Evolutionary conservation across 2,797 vertebrate genomes (phyloP).

Genomic region (Nothura maculosa): DNA sequence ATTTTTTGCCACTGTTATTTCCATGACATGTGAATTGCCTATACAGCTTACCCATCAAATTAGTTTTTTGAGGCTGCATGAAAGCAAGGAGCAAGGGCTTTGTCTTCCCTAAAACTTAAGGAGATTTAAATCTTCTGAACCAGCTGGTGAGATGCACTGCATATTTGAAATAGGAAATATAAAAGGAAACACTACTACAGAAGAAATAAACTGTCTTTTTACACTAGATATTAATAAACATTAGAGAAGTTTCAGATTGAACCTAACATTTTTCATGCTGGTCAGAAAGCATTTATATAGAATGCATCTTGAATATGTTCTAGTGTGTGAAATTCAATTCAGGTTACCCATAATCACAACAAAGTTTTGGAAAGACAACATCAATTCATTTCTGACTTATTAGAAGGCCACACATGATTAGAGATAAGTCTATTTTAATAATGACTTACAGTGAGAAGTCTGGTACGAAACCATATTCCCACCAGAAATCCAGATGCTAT

Average conservation of each 20-base stretch:
- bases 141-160: background rate
- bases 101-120: background rate
- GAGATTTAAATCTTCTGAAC: background rate
- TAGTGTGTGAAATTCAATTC: conserved; percentile 31
- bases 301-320: background rate
- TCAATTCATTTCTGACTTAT: conserved; percentile 21
- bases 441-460: conserved; percentile 22
- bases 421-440: conserved; percentile 39
- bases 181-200: background rate
- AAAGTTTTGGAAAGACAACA: conserved; percentile 9
- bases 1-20: background rate
- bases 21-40: conserved; percentile 4
- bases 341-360: conserved; percentile 3
- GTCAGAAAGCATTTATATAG: background rate
- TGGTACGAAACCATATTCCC: conserved; percentile 21
- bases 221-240: background rate
- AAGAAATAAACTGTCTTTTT: background rate
- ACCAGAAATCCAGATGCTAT: conserved; percentile 1
- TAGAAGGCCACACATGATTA: conserved; percentile 37
- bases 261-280: conserved; percentile 1
- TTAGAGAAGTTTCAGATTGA: conserved; percentile 15
- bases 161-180: background rate
- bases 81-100: background rate
- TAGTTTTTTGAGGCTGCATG: background rate
- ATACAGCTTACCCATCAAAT: background rate